These are phyloP conservation scores for Sphenopsis melanotis DNA, from an alignment of 2,797 vertebrate species.

Conservation along the genomic window DNA sequence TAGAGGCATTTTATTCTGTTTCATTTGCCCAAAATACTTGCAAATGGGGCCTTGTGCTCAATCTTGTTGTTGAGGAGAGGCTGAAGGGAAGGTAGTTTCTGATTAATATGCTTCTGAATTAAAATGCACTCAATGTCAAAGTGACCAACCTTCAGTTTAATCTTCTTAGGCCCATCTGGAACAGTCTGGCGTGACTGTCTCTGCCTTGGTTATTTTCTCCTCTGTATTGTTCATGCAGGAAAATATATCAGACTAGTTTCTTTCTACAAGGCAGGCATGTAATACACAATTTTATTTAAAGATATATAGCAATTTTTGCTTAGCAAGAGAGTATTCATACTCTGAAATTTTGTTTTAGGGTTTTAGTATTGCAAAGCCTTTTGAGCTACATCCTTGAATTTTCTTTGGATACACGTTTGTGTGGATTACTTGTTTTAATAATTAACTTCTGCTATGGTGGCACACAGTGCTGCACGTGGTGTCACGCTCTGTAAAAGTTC, in stretches of 20 bases:
- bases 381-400: neutral
- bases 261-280: neutral
- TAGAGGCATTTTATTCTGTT: constrained; percentile 20
- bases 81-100: constrained; percentile 20
- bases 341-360: neutral
- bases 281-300: neutral
- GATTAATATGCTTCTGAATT: neutral
- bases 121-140: neutral
- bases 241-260: neutral
- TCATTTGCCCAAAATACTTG: constrained; percentile 7
- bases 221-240: neutral
- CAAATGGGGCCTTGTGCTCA: neutral
- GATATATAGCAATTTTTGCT: neutral
- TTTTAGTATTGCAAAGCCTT: neutral
- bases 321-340: neutral
- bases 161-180: neutral
- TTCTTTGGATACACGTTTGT: neutral
- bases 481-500: neutral
- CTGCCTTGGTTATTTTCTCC: neutral
- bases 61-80: neutral
- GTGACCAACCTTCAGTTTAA: neutral
- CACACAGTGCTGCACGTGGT: neutral
- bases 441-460: neutral
- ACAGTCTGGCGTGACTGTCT: neutral
- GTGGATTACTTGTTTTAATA: neutral